A percentile compares a stretch with the other conserved stretches of the same genome.
Evolutionary conservation across 2,113 vertebrate species (phyloP).

Genomic region (Silurus meridionalis): DNA sequence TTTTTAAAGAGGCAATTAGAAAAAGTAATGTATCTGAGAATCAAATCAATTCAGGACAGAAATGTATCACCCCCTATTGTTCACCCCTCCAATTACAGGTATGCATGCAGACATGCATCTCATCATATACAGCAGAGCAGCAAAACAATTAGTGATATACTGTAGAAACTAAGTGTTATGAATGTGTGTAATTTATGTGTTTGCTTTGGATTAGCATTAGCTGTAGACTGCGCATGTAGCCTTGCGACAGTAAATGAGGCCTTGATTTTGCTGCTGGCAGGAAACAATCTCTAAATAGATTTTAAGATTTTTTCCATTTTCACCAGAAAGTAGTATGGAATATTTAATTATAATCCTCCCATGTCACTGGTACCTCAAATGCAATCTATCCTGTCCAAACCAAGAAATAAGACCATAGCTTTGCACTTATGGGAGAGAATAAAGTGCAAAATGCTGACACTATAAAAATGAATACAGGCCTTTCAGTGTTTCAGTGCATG

Average conservation of each 20-base stretch:
- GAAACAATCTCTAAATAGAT: slow-evolving; percentile 18
- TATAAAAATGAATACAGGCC: neutral
- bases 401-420: slow-evolving; percentile 1
- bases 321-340: neutral
- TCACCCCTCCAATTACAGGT: slow-evolving; percentile 48
- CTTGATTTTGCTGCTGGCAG: slow-evolving; percentile 31
- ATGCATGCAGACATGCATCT: slow-evolving; percentile 32
- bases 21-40: neutral
- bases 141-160: slow-evolving; percentile 20
- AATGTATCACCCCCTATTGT: slow-evolving; percentile 12
- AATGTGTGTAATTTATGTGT: slow-evolving; percentile 4
- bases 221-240: neutral
- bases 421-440: neutral
- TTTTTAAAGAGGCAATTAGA: neutral
- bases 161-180: neutral
- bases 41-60: neutral
- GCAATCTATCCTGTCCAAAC: slow-evolving; percentile 13
- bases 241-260: neutral
- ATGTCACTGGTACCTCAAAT: neutral
- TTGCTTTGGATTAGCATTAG: slow-evolving; percentile 24
- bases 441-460: neutral
- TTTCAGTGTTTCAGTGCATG: neutral
- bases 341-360: neutral
- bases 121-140: slow-evolving; percentile 35
- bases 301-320: slow-evolving; percentile 19